These are phyloP conservation scores for Procapra przewalskii DNA, from an alignment of 2,113 vertebrate genomes.

Conservation along the genomic window DNA sequence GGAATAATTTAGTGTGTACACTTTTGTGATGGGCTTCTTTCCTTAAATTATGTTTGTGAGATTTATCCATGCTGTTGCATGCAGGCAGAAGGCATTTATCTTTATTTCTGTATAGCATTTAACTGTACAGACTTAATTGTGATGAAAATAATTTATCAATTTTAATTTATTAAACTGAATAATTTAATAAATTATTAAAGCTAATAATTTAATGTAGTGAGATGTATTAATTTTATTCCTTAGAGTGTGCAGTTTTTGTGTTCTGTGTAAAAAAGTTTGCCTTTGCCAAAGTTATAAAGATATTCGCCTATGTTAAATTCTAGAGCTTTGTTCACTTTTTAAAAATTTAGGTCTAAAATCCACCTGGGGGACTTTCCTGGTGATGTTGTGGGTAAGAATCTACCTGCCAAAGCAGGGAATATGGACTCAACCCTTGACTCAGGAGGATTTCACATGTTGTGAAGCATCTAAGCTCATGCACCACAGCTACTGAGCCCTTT, in stretches of 20 bases:
- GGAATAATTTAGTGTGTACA: background rate
- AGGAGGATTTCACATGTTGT: background rate
- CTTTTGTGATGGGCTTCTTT: background rate
- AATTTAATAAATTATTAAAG: background rate
- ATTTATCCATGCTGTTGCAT: background rate
- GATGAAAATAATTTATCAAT: background rate
- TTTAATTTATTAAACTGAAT: background rate
- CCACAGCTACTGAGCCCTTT: background rate
- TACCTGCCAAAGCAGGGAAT: background rate
- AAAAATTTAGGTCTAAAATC: background rate
- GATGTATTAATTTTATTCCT: background rate
- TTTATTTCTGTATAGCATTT: background rate
- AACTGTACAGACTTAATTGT: background rate
- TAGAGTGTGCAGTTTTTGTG: background rate
- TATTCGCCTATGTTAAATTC: background rate
- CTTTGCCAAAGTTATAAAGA: background rate
- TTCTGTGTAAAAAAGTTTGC: background rate
- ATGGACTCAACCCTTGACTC: fast-evolving
- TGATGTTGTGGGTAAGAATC: background rate
- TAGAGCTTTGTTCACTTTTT: background rate
- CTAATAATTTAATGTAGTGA: background rate
- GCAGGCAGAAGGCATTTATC: background rate
- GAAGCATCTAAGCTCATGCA: background rate
- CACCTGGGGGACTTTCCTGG: background rate
- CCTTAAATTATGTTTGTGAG: background rate